Conservation (phyloP, 2,797 vertebrate species). For the Thaleichthys pacificus region DNA sequence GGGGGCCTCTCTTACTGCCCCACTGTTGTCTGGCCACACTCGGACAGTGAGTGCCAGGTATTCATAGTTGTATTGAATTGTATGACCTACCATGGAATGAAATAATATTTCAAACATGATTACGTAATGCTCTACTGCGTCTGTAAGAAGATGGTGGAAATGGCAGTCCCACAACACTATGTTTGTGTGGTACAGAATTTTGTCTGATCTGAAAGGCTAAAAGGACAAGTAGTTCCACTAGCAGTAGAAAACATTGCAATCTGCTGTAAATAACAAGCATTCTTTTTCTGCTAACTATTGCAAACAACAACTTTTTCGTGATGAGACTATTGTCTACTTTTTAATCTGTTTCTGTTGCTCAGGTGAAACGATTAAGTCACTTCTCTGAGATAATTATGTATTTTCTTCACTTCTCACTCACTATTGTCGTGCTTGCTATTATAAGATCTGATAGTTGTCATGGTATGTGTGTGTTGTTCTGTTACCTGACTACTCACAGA, state of each 20-base stretch:
- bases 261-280: slow-evolving; percentile 33
- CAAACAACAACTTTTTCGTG: not conserved
- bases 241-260: slow-evolving; percentile 43
- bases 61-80: slow-evolving; percentile 28
- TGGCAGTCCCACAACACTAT: slow-evolving; percentile 29
- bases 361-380: slow-evolving; percentile 28
- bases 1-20: not conserved
- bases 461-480: slow-evolving; percentile 22
- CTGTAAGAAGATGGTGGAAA: slow-evolving; percentile 25
- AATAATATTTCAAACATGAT: slow-evolving; percentile 24
- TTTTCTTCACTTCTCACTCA: slow-evolving; percentile 43
- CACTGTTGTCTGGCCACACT: not conserved
- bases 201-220: slow-evolving; percentile 41
- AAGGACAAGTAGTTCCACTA: slow-evolving; percentile 50
- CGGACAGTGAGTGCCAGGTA: slow-evolving; percentile 5
- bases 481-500: slow-evolving; percentile 62
- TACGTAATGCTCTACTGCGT: slow-evolving; percentile 3
- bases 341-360: slow-evolving; percentile 40
- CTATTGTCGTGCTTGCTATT: slow-evolving; percentile 14
- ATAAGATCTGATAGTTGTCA: slow-evolving; percentile 50
- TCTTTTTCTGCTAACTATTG: not conserved
- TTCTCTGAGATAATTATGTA: slow-evolving; percentile 39
- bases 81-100: slow-evolving; percentile 24
- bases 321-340: slow-evolving; percentile 27
- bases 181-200: slow-evolving; percentile 44